These are phyloP conservation scores for Eulemur albifrons DNA, from an alignment of 2,797 vertebrate genomes.

Conservation along the genomic window DNA sequence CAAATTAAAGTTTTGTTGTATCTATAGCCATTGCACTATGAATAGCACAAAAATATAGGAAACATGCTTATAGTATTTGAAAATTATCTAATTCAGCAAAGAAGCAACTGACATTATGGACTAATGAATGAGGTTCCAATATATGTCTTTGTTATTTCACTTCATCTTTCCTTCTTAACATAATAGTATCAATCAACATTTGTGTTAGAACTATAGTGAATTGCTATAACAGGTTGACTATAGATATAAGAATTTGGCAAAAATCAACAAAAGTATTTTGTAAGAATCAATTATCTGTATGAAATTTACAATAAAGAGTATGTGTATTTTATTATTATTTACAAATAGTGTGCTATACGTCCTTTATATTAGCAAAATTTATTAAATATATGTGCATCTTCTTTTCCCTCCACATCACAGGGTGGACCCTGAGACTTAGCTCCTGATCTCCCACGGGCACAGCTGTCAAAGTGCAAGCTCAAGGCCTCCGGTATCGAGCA, in stretches of 20 bases:
- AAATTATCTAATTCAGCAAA: not conserved
- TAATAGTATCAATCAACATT: not conserved
- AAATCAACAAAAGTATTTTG: not conserved
- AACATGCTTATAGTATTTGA: not conserved
- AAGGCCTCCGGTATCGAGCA: not conserved
- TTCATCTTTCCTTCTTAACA: constrained; percentile 12
- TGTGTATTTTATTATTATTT: not conserved
- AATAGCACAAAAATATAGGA: not conserved
- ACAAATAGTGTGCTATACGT: not conserved
- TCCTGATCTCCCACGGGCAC: not conserved
- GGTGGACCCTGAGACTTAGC: not conserved
- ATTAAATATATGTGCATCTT: too few species aligned
- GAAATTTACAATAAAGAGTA: not conserved
- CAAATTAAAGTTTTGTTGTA: not conserved
- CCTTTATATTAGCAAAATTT: not conserved
- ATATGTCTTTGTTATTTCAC: not conserved
- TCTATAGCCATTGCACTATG: not conserved
- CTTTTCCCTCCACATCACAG: not conserved
- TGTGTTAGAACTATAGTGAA: not conserved
- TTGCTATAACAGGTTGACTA: not conserved
- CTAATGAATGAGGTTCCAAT: not conserved
- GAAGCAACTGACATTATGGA: not conserved
- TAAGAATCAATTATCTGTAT: not conserved
- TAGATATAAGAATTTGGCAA: not conserved
- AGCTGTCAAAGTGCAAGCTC: not conserved